A percentile compares a stretch with the other conserved stretches of the same genome.
Evolutionary conservation across 2,888 invertebrate species (phyloP).

Genomic region (Drosophila macrospina): DNA sequence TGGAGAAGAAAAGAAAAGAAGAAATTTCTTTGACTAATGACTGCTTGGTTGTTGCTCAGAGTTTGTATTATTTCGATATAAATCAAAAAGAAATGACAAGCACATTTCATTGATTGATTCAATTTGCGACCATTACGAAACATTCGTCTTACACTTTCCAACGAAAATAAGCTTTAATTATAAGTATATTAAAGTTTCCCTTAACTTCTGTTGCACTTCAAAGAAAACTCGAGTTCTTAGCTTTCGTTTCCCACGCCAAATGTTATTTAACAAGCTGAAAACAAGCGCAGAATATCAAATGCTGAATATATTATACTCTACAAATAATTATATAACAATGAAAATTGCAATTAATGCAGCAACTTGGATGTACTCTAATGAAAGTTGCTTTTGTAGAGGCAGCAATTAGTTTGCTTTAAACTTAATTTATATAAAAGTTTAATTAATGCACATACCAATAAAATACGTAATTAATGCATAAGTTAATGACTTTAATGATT

Average conservation of each 20-base stretch:
- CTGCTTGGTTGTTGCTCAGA: constrained; percentile 1
- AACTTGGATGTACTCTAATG: no score
- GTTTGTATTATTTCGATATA: constrained; percentile 10
- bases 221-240: constrained; percentile 2
- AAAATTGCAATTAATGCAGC: not conserved
- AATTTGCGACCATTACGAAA: constrained; percentile 9
- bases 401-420: no score
- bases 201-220: constrained; percentile 21
- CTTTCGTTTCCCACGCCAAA: not conserved
- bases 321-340: not conserved
- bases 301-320: not conserved
- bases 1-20: no score
- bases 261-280: constrained; percentile 2
- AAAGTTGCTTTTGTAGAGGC: no score
- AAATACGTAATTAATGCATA: no score
- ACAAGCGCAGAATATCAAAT: not conserved
- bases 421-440: no score
- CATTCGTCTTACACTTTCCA: not conserved
- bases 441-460: no score
- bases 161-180: constrained; percentile 27
- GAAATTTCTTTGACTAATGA: constrained; percentile 33
- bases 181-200: not conserved
- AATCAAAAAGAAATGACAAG: constrained; percentile 4
- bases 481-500: no score
- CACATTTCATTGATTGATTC: constrained; percentile 14